phyloP scores from a whole-genome alignment of 2,888 invertebrate genomes.

The Ophion obscuratus region DNA sequence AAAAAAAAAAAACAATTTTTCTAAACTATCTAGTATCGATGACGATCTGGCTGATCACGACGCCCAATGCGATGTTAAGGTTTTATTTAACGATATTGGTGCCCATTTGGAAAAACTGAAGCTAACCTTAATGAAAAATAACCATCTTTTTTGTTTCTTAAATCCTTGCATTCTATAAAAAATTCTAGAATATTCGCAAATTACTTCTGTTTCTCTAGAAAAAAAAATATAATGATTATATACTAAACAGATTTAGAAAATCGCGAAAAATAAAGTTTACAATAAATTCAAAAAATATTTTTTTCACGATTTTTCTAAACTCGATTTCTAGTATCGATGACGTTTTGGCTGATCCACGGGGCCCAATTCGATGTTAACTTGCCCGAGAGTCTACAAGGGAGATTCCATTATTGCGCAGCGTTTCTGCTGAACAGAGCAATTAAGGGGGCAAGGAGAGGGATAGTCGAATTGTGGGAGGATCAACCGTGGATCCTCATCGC shows the following conservation, averaged over 20 bases:
- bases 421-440: no score
- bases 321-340: not conserved
- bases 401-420: not conserved
- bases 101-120: not conserved
- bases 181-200: no score
- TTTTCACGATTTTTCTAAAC: not conserved
- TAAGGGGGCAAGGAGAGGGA: no score
- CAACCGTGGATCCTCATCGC: no score
- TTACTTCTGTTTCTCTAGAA: no score
- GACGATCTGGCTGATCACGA: not conserved
- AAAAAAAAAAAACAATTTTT: not conserved
- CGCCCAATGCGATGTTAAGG: not conserved
- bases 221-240: no score
- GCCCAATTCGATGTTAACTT: not conserved
- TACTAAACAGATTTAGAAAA: not conserved
- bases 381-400: not conserved
- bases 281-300: not conserved
- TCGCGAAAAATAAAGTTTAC: not conserved
- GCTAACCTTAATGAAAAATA: not conserved
- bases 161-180: no score
- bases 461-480: not conserved
- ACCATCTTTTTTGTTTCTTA: not conserved
- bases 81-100: not conserved
- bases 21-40: not conserved
- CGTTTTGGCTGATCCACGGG: not conserved